A percentile compares a stretch with the other conserved stretches of the same genome.
phyloP scores from a whole-genome alignment of 1,140 invertebrate genomes.

The Phthorimaea operculella region DNA sequence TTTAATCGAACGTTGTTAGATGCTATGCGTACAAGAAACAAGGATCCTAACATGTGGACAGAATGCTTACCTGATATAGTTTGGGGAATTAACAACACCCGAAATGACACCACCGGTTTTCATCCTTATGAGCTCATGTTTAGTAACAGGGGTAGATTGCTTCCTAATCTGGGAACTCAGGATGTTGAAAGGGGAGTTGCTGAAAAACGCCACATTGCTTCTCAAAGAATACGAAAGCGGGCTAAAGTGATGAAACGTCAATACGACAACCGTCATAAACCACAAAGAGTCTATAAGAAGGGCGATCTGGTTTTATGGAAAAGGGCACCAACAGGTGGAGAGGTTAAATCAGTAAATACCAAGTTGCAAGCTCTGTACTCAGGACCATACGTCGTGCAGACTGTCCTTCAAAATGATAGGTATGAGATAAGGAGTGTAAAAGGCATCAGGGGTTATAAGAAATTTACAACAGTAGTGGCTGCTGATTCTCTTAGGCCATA shows the following conservation, averaged over 20 bases:
- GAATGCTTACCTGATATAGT: conserved; percentile 19
- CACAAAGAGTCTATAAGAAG: conserved; percentile 12
- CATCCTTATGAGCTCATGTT: conserved; percentile 17
- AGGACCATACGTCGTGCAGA: background rate
- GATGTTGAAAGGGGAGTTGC: background rate
- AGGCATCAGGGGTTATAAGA: conserved; percentile 1
- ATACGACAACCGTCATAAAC: conserved; percentile 24
- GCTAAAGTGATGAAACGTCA: conserved; percentile 22
- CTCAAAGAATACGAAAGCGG: conserved; percentile 7
- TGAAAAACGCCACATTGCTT: conserved; percentile 13
- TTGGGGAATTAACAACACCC: conserved; percentile 29
- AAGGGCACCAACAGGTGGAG: conserved; percentile 19
- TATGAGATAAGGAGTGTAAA: background rate
- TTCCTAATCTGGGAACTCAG: conserved; percentile 15
- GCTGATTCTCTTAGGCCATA: background rate
- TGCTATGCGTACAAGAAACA: conserved; percentile 17
- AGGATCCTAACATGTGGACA: conserved; percentile 19
- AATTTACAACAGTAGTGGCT: background rate
- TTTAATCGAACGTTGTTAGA: conserved; percentile 18
- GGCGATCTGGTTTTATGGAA: conserved; percentile 29
- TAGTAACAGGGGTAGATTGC: conserved; percentile 7
- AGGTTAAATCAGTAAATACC: conserved; percentile 17
- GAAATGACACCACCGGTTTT: conserved; percentile 18
- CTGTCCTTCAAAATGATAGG: background rate
- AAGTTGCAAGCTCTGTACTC: conserved; percentile 2